Percentiles rank a stretch among this genome's conserved stretches.
These are phyloP conservation scores for Allophyes oxyacanthae DNA, from an alignment of 2,888 invertebrate species.

Conservation along the genomic window DNA sequence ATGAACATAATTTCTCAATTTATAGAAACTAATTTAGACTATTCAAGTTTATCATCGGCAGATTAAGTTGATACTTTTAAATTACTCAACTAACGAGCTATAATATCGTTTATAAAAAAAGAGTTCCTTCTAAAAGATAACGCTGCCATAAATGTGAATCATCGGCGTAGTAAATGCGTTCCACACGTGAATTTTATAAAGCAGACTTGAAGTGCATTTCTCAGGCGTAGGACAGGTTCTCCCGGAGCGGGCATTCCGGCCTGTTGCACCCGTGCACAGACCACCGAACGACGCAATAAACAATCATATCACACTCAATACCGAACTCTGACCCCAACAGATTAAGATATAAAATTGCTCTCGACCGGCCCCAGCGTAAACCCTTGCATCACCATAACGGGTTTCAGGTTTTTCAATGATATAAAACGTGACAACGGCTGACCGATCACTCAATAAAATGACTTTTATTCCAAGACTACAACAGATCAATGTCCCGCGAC, in stretches of 20 bases:
- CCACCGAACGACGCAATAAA: conserved; percentile 58
- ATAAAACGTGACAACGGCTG: conserved; percentile 82
- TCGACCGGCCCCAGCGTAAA: conserved; percentile 59
- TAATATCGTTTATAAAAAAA: conserved; percentile 31
- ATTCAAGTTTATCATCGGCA: conserved; percentile 23
- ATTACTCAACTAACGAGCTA: conserved; percentile 41
- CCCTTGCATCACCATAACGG: conserved; percentile 74
- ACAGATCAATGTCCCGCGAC: conserved; percentile 82
- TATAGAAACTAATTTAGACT: conserved; percentile 12
- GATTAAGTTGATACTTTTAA: conserved; percentile 29
- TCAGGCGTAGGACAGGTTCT: conserved; percentile 82
- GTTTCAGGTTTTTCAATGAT: conserved; percentile 74
- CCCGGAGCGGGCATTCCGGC: conserved; percentile 82
- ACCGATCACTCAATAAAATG: conserved; percentile 85
- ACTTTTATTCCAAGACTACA: conserved; percentile 80
- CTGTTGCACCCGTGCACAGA: conserved; percentile 63
- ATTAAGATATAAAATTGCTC: conserved; percentile 72
- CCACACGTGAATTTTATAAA: conserved; percentile 79
- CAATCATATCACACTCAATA: conserved; percentile 41
- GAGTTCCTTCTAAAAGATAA: conserved; percentile 50
- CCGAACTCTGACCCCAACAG: conserved; percentile 65
- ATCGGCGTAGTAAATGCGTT: conserved; percentile 65
- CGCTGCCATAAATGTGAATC: conserved; percentile 61
- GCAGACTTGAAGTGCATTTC: conserved; percentile 77
- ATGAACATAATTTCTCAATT: conserved; percentile 11